phyloP scores from a whole-genome alignment of 2,888 invertebrate genomes.

The Diaperis boleti region DNA sequence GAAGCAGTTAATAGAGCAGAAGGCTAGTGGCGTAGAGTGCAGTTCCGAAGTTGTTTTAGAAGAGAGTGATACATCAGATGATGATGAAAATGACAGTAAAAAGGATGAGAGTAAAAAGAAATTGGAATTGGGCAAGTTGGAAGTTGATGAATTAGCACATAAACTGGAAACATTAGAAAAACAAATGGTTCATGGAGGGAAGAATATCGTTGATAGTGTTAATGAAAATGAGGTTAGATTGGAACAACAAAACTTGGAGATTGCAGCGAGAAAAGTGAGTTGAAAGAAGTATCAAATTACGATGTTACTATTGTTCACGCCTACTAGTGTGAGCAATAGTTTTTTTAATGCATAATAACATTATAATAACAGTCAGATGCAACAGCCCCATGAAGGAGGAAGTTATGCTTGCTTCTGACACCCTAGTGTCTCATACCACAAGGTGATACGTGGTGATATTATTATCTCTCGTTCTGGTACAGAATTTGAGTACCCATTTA shows the following conservation, averaged over 20 bases:
- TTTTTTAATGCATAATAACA: too few species aligned
- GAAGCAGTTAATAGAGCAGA: slow-evolving; percentile 60
- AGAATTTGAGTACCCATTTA: too few species aligned
- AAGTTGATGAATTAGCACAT: slow-evolving; percentile 80
- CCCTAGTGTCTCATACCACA: too few species aligned
- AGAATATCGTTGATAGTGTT: slow-evolving; percentile 95
- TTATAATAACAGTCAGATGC: too few species aligned
- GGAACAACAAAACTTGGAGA: slow-evolving; percentile 86
- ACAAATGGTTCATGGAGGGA: slow-evolving; percentile 93
- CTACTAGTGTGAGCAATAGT: too few species aligned
- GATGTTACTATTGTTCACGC: not conserved
- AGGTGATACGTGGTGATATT: too few species aligned
- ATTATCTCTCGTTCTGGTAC: too few species aligned
- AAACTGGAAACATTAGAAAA: slow-evolving; percentile 91
- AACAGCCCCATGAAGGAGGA: too few species aligned
- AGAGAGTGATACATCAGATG: slow-evolving; percentile 44
- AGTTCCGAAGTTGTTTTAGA: slow-evolving; percentile 63
- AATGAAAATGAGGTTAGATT: slow-evolving; percentile 93
- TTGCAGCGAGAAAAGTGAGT: slow-evolving; percentile 85
- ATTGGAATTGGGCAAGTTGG: slow-evolving; percentile 69
- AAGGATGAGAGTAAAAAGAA: slow-evolving; percentile 65
- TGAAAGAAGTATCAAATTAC: too few species aligned
- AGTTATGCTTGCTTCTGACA: too few species aligned
- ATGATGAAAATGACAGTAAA: slow-evolving; percentile 62
- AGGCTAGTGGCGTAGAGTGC: slow-evolving; percentile 56